Evolutionary conservation across 2,888 invertebrate genomes (phyloP), one percentile per base, ranked within the genome.

Genomic region (Prosapia bicincta): DNA sequence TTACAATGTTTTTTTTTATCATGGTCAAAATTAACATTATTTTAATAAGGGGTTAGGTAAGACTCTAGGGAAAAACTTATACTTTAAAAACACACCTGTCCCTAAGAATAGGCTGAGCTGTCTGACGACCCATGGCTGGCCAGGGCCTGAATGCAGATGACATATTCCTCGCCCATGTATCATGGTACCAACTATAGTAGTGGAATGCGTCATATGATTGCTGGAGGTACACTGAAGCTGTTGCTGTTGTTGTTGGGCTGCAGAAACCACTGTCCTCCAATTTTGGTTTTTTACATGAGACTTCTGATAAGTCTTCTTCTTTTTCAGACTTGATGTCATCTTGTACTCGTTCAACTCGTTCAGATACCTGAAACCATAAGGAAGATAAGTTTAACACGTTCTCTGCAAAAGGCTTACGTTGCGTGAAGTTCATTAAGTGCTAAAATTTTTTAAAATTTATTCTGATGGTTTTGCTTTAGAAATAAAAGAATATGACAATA

Each of bases 171-270:
- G 75, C 76, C 77, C 78, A 80, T n/a, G 78, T 77, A 71, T 80
- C 80, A n/a, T n/a, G n/a, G 72, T 77, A 78, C 80, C 79, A 80
- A 74, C 77, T 70, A 32, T 76, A 77, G 76, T 80, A 81, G 72
- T 79, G 78, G 74, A 79, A 80, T 75, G 78, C 78, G 71, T 80
- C 78, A 75, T 83, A 82, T 77, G 77, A 78, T 26, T 77, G 85
- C 76, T 82, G 87, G 86, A 88, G 87, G 87, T 85, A 88, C 87
- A 78, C 72, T 65, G 80, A 79, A 81, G 81, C 77, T 81, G 85
- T 74, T 83, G 84, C 77, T 83, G 83, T 25, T 83, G 83, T 78
- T 84, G 84, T 67, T 84, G 83, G 78, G 72, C 77, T 73, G 74
- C 75, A 69, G 66, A 77, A 74, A 5, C 71, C 72, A 43, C 70